Conservation (phyloP, 2,888 invertebrate species). For the Cepaea hortensis region DNA sequence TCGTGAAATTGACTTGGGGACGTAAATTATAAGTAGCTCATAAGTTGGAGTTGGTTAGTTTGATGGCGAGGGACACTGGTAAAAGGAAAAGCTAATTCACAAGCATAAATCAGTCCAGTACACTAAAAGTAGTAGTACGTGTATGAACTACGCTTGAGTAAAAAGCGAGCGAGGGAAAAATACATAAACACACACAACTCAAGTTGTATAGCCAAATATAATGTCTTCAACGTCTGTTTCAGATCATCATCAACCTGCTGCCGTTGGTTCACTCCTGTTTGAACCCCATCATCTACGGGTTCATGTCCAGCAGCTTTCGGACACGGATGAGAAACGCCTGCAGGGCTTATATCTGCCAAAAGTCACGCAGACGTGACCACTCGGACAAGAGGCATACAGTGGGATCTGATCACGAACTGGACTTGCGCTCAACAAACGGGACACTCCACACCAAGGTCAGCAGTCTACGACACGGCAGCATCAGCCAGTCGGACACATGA, state of each 20-base stretch:
- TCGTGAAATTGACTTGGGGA: too few relatives aligned
- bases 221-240: too few relatives aligned
- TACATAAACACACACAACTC: too few relatives aligned
- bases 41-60: too few relatives aligned
- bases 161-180: too few relatives aligned
- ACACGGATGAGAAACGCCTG: constrained; percentile 55
- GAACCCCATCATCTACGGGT: constrained; percentile 71
- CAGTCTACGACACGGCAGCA: constrained; percentile 48
- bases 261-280: constrained; percentile 70
- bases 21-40: too few relatives aligned
- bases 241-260: constrained; percentile 66
- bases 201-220: too few relatives aligned
- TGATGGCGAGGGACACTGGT: too few relatives aligned
- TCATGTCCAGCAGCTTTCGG: constrained; percentile 66
- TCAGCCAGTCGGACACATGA: constrained; percentile 44
- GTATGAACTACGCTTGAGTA: too few relatives aligned
- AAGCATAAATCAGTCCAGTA: too few relatives aligned
- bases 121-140: too few relatives aligned
- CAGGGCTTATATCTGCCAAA: constrained; percentile 43
- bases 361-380: constrained; percentile 16
- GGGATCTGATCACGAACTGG: constrained; percentile 52
- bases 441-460: constrained; percentile 55
- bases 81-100: too few relatives aligned
- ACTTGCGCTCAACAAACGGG: constrained; percentile 51
- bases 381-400: constrained; percentile 33